Evolutionary conservation across 2,113 vertebrate genomes (phyloP).

Genomic region (Hydrochoerus hydrochaeris): DNA sequence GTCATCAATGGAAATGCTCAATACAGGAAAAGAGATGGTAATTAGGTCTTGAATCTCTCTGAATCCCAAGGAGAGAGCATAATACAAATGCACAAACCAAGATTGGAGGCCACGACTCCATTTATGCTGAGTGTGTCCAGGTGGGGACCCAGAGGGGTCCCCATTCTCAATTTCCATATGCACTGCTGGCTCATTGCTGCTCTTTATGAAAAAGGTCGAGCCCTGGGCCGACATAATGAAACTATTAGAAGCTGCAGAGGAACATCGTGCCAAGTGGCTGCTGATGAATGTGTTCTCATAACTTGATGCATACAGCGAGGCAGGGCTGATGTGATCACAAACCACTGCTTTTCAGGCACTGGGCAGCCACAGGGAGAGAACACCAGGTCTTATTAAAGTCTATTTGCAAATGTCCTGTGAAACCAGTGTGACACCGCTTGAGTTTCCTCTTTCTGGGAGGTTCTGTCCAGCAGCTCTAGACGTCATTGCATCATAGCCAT

Average conservation of each 20-base stretch:
- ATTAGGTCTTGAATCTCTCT: background rate
- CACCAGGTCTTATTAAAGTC: accelerated
- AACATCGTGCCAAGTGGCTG: background rate
- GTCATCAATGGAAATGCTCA: background rate
- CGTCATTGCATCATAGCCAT: background rate
- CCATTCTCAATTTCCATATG: accelerated
- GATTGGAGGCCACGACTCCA: too few species aligned
- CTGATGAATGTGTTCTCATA: background rate
- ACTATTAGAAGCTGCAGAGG: background rate
- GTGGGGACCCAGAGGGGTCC: background rate
- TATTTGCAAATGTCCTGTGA: background rate
- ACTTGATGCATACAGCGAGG: accelerated
- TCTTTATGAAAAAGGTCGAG: background rate
- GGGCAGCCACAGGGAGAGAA: accelerated
- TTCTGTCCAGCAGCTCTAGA: accelerated
- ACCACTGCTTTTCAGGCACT: accelerated
- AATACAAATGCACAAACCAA: accelerated
- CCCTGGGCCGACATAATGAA: background rate
- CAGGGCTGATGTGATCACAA: accelerated
- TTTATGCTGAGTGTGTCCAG: background rate
- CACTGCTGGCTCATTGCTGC: accelerated
- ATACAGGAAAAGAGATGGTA: background rate
- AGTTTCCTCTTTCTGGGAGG: background rate
- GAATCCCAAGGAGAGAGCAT: background rate
- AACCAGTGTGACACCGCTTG: accelerated